Conservation (phyloP, 2,888 invertebrate genomes). For the Druceiella hillmani region DNA sequence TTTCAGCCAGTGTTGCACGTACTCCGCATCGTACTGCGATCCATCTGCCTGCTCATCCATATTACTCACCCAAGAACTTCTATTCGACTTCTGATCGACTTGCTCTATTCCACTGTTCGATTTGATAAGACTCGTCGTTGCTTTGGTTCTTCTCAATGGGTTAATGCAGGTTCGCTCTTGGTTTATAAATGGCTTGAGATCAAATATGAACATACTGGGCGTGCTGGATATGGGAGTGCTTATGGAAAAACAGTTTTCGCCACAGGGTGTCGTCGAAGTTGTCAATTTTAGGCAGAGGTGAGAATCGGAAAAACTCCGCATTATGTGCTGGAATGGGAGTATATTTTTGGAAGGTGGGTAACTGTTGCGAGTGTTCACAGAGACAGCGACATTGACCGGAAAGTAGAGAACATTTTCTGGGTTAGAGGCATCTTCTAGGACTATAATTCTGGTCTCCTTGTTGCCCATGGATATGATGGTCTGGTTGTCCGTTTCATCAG, state of each 20-base stretch:
- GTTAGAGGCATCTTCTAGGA: conserved; percentile 54
- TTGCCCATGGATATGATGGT: conserved; percentile 49
- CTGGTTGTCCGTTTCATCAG: conserved; percentile 64
- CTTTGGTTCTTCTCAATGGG: conserved; percentile 54
- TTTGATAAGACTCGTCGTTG: conserved; percentile 40
- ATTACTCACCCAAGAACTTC: conserved; percentile 53
- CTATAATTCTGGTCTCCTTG: conserved; percentile 47
- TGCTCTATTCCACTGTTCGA: conserved; percentile 46
- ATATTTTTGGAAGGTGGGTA: conserved; percentile 66
- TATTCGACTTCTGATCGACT: conserved; percentile 28
- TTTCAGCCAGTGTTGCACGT: conserved; percentile 70
- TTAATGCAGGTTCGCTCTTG: conserved; percentile 43
- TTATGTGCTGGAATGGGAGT: conserved; percentile 66
- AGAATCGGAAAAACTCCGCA: conserved; percentile 70
- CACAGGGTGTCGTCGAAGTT: conserved; percentile 52
- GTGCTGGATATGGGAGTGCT: conserved; percentile 55
- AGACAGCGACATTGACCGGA: conserved; percentile 59
- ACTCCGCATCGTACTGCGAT: conserved; percentile 64
- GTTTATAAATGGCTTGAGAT: conserved; percentile 44
- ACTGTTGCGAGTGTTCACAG: conserved; percentile 61
- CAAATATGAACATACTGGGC: conserved; percentile 54
- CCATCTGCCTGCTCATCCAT: conserved; percentile 54
- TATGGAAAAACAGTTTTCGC: conserved; percentile 41
- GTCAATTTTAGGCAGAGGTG: conserved; percentile 66
- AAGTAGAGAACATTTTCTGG: conserved; percentile 61